Base-by-base conservation (phyloP, 2,888 invertebrate genomes). In the Polyommatus iphigenia region DNA sequence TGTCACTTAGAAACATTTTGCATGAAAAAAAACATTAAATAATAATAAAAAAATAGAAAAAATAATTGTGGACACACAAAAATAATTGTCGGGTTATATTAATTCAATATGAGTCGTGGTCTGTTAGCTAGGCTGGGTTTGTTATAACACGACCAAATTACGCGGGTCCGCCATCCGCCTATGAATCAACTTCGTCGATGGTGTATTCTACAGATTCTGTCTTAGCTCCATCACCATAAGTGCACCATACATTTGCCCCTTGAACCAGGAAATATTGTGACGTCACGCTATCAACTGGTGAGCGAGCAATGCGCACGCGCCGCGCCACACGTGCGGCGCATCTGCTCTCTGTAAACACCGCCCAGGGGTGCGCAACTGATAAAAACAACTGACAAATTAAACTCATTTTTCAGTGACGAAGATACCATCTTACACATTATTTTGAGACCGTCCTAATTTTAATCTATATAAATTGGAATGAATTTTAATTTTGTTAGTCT, bases 251-350 rank as follows among this genome's bases (percentile, higher is more conserved):
- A 18, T 67, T 18, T 29, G 29, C 67, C 67, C 29, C 29, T 6
- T 32, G 29, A 67, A 67, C 67, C 32, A n/a, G 76, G 76, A 46
- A 78, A 71, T n/a, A n/a, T n/a, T n/a, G 41, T 76, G 76, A 24
- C 41, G 24, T 32, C 15, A 76, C 71, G n/a, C 75, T 73, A 77
- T 78, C 81, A 80, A 81, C 82, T 80, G 78, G 78, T 78, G 78
- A 78, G 80, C 81, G 80, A 80, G 79, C 71, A 83, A 79, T 81
- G 84, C 84, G 87, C 88, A 85, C 87, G 83, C 83, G 82, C 80
- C 82, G 80, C 71, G 62, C 82, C 86, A 83, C 88, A 89, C 88
- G 89, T 89, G 89, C 83, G 82, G 79, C 81, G 81, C 89, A 89
- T 89, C 86, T 89, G 89, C 82, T 79, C 83, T 79, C 81, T 82